Conservation (phyloP, 2,797 vertebrate genomes). For the Podarcis siculus region DNA sequence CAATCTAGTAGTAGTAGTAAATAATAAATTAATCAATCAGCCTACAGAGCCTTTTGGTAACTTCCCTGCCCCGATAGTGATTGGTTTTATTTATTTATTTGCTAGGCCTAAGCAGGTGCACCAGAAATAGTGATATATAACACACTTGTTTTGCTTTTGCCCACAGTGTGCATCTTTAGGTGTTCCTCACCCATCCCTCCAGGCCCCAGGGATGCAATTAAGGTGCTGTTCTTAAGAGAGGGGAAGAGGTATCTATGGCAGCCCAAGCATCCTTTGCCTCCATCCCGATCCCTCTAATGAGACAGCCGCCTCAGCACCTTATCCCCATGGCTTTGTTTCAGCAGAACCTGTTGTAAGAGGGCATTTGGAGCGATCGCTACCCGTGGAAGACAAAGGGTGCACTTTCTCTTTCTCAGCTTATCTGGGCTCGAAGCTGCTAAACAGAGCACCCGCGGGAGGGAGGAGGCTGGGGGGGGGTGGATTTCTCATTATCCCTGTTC, state of each 20-base stretch:
- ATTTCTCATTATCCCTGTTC: slow-evolving; percentile 52
- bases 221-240: background rate
- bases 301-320: background rate
- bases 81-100: background rate
- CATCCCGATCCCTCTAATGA: slow-evolving; percentile 26
- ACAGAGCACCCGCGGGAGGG: slow-evolving; percentile 41
- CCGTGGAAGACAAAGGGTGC: background rate
- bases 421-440: slow-evolving; percentile 2
- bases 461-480: background rate
- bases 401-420: slow-evolving; percentile 5
- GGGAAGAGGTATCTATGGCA: slow-evolving; percentile 18
- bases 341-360: slow-evolving; percentile 14
- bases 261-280: background rate
- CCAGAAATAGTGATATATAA: too few species aligned
- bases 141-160: background rate
- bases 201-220: slow-evolving; percentile 26
- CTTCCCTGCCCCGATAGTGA: too few species aligned
- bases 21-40: background rate
- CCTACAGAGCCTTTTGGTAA: background rate
- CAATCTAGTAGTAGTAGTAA: too few species aligned
- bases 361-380: slow-evolving; percentile 11
- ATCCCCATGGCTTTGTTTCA: background rate
- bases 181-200: accelerated
- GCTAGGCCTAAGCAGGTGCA: background rate
- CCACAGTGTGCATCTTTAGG: accelerated